Percentiles rank a stretch among this genome's conserved stretches.
These are phyloP conservation scores for Steinernema khuongi DNA, from an alignment of 1,140 invertebrate species.

Conservation along the genomic window DNA sequence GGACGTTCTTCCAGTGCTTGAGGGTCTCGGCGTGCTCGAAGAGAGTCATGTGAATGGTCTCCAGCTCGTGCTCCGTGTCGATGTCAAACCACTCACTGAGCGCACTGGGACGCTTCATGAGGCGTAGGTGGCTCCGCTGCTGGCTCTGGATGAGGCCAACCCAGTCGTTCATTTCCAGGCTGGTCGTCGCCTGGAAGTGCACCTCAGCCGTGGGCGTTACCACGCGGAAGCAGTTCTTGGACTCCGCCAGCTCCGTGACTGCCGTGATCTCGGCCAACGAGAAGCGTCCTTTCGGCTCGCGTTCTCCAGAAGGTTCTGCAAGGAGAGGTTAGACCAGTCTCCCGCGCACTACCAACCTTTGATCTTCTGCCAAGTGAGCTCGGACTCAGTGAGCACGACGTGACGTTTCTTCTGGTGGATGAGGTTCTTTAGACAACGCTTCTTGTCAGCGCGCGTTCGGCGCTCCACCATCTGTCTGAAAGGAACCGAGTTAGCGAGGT, in stretches of 20 bases:
- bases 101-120: constrained; percentile 20
- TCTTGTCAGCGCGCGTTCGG: constrained; percentile 42
- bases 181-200: constrained; percentile 47
- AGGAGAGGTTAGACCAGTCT: constrained; percentile 20
- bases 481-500: background rate
- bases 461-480: constrained; percentile 47
- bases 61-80: constrained; percentile 46
- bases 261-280: constrained; percentile 46
- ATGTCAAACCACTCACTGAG: constrained; percentile 33
- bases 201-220: constrained; percentile 39
- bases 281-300: constrained; percentile 43
- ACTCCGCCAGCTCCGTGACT: constrained; percentile 39
- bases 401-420: constrained; percentile 50
- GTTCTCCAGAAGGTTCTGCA: constrained; percentile 21
- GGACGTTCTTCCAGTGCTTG: constrained; percentile 28
- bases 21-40: constrained; percentile 37
- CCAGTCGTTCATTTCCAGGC: constrained; percentile 51
- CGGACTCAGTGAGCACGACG: constrained; percentile 45
- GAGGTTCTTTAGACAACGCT: constrained; percentile 49
- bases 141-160: constrained; percentile 50
- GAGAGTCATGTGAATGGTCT: constrained; percentile 40
- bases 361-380: constrained; percentile 49
- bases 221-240: constrained; percentile 47
- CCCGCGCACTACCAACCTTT: constrained; percentile 28
- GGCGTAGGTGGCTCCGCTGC: constrained; percentile 41